These are phyloP conservation scores for Podocnemis expansa DNA, from an alignment of 2,113 vertebrate genomes.

Conservation along the genomic window DNA sequence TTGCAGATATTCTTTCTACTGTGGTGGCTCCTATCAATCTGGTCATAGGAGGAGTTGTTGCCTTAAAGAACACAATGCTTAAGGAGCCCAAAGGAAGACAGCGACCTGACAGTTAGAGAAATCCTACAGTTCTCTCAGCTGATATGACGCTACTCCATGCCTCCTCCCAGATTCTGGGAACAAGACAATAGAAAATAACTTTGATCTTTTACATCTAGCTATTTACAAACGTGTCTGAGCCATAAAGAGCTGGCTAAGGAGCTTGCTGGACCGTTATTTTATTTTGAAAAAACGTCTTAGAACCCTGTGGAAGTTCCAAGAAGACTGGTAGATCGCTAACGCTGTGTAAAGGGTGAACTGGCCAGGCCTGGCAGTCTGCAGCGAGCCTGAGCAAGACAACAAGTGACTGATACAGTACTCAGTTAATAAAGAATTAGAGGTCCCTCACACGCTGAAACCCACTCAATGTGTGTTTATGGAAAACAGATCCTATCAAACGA, in stretches of 20 bases:
- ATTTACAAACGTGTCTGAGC: background rate
- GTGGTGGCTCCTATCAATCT: constrained; percentile 63
- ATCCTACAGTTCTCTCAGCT: constrained; percentile 31
- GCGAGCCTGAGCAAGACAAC: background rate
- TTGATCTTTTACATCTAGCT: background rate
- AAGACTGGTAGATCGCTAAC: background rate
- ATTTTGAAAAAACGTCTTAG: background rate
- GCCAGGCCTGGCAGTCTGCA: background rate
- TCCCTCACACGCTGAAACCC: background rate
- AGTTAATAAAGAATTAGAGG: background rate
- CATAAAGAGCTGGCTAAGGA: background rate
- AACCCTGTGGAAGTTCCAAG: background rate
- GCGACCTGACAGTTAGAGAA: constrained; percentile 29
- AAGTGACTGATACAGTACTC: background rate
- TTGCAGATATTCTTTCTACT: constrained; percentile 22
- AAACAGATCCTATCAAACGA: background rate
- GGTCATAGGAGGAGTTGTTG: constrained; percentile 35
- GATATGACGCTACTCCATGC: constrained; percentile 30
- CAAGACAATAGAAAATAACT: background rate
- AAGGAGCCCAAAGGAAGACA: background rate
- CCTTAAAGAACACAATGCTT: constrained; percentile 5
- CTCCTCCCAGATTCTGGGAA: background rate
- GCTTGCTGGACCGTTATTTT: background rate
- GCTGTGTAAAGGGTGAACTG: background rate
- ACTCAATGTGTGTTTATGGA: background rate